A percentile compares a stretch with the other conserved stretches of the same genome.
These are phyloP conservation scores for Bos taurus DNA, from an alignment of 2,113 vertebrate species.

Conservation along the genomic window ARS-UCD2.0 NC_037345.1:25511001-25511500, in stretches of 20 bases:
- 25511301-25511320: background rate
- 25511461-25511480: background rate
- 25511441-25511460: background rate
- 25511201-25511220: background rate
- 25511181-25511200: background rate
- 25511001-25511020: background rate
- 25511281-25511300: background rate
- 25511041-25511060: background rate
- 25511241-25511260: background rate
- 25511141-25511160: background rate
- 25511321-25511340: background rate
- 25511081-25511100: background rate
- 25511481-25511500: background rate
- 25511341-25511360: background rate
- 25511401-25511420: background rate
- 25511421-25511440: fast-evolving
- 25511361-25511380: background rate
- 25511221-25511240: background rate
- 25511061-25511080: background rate
- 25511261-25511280: background rate
- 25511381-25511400: fast-evolving
- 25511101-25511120: background rate
- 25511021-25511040: fast-evolving
- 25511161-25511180: background rate
- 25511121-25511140: background rate